Conservation (phyloP, 2,888 invertebrate genomes). For the Encarsia formosa region DNA sequence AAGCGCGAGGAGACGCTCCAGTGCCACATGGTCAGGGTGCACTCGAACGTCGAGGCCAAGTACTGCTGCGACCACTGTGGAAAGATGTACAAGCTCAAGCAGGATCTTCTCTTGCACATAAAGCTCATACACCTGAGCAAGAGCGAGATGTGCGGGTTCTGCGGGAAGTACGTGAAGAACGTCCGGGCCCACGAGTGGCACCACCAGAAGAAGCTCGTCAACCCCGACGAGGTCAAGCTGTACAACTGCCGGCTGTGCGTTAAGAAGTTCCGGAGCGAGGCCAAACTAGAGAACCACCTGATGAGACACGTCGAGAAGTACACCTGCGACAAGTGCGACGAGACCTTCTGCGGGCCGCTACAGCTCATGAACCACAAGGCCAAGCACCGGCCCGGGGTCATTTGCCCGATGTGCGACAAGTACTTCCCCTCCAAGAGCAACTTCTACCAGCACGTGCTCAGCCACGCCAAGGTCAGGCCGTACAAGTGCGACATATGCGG, state of each 20-base stretch:
- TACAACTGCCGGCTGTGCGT: conserved; percentile 35
- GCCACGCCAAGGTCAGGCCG: conserved; percentile 40
- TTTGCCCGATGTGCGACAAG: conserved; percentile 37
- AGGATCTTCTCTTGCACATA: conserved; percentile 40
- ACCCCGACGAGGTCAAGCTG: conserved; percentile 15
- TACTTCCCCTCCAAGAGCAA: conserved; percentile 34
- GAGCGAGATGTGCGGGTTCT: conserved; percentile 36
- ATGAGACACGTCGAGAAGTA: conserved; percentile 33
- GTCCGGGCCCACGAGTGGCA: conserved; percentile 39
- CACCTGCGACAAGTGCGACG: conserved; percentile 34
- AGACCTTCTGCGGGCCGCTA: conserved; percentile 30
- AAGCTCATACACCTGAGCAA: conserved; percentile 19
- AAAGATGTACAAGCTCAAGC: conserved; percentile 42
- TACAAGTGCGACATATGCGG: conserved; percentile 43
- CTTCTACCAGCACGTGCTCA: conserved; percentile 41
- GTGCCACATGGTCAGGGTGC: conserved; percentile 15
- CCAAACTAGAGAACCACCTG: conserved; percentile 37
- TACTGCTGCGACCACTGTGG: conserved; percentile 39
- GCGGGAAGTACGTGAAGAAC: conserved; percentile 36
- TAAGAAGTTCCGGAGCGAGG: conserved; percentile 36
- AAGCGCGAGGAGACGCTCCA: conserved; percentile 31
- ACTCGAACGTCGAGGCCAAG: conserved; percentile 20
- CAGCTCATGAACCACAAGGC: conserved; percentile 34
- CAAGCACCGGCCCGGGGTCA: conserved; percentile 32
- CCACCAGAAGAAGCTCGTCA: conserved; percentile 31